A percentile compares a stretch with the other conserved stretches of the same genome.
These are phyloP conservation scores for Cryptocephalus primarius DNA, from an alignment of 2,888 invertebrate species.

Conservation along the genomic window DNA sequence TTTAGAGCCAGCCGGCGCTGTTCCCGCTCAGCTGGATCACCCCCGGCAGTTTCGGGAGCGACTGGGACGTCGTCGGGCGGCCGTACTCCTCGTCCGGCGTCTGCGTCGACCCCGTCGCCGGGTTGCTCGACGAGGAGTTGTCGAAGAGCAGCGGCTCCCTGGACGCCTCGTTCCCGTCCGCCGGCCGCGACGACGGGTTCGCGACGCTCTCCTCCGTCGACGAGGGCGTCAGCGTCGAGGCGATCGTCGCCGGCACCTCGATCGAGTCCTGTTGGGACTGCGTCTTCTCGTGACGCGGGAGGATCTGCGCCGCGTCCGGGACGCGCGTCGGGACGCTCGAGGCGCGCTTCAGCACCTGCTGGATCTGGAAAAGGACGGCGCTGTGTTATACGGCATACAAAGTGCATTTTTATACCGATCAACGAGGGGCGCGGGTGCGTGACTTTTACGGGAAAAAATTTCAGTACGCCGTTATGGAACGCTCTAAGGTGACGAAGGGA, in stretches of 20 bases:
- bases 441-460: too few species aligned
- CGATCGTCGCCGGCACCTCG: slow-evolving; percentile 28
- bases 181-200: slow-evolving; percentile 5
- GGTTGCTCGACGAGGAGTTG: slow-evolving; percentile 35
- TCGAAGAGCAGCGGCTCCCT: slow-evolving; percentile 53
- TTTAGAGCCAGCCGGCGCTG: slow-evolving; percentile 55
- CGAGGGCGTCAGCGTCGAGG: slow-evolving; percentile 40
- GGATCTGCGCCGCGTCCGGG: slow-evolving; percentile 36
- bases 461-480: too few species aligned
- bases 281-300: slow-evolving; percentile 46
- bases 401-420: too few species aligned
- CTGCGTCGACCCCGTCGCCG: slow-evolving; percentile 34
- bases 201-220: slow-evolving; percentile 34
- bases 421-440: too few species aligned
- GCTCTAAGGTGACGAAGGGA: too few species aligned
- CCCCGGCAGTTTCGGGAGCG: slow-evolving; percentile 54
- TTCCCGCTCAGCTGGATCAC: slow-evolving; percentile 66
- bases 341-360: slow-evolving; percentile 53
- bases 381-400: too few species aligned
- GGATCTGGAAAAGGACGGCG: slow-evolving; percentile 19
- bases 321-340: slow-evolving; percentile 56
- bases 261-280: slow-evolving; percentile 52
- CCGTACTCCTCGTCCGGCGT: slow-evolving; percentile 38
- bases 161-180: slow-evolving; percentile 16
- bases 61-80: slow-evolving; percentile 31